A percentile compares a stretch with the other conserved stretches of the same genome.
phyloP scores from a whole-genome alignment of 2,113 vertebrate species.

The Chaenocephalus aceratus region DNA sequence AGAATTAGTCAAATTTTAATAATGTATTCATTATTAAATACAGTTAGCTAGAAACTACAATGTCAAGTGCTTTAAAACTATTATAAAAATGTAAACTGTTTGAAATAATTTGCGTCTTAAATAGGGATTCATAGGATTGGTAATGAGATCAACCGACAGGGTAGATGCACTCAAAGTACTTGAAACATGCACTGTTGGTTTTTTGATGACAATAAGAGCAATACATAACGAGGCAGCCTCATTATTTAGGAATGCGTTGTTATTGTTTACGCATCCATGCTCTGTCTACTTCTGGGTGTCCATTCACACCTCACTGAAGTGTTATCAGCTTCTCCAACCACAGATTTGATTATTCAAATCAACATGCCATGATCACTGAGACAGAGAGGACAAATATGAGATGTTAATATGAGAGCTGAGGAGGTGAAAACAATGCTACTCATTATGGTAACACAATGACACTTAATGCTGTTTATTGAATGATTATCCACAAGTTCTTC shows the following conservation, averaged over 20 bases:
- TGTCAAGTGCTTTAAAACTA: no score
- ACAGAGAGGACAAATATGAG: conserved; percentile 17
- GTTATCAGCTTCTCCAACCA: conserved; percentile 10
- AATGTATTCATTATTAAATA: not conserved
- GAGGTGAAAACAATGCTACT: conserved; percentile 22
- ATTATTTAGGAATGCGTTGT: not conserved
- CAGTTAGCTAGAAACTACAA: not conserved
- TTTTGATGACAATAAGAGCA: not conserved
- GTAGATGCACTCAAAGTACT: no score
- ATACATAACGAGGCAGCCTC: not conserved
- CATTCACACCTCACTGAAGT: not conserved
- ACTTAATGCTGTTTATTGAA: conserved; percentile 1
- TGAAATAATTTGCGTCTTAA: not conserved
- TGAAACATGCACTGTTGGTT: no score
- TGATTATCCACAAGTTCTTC: conserved; percentile 4
- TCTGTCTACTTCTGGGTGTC: not conserved
- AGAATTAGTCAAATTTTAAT: not conserved
- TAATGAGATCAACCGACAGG: not conserved
- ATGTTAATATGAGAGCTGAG: conserved; percentile 12
- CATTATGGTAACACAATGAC: conserved; percentile 21
- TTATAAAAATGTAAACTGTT: not conserved
- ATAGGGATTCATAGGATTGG: not conserved
- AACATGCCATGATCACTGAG: conserved; percentile 12
- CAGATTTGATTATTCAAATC: conserved; percentile 46
- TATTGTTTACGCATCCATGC: not conserved